Evolutionary conservation across 1,140 invertebrate genomes (phyloP), one percentile per base, ranked within the genome.

Genomic region (Cepaea nemoralis): DNA sequence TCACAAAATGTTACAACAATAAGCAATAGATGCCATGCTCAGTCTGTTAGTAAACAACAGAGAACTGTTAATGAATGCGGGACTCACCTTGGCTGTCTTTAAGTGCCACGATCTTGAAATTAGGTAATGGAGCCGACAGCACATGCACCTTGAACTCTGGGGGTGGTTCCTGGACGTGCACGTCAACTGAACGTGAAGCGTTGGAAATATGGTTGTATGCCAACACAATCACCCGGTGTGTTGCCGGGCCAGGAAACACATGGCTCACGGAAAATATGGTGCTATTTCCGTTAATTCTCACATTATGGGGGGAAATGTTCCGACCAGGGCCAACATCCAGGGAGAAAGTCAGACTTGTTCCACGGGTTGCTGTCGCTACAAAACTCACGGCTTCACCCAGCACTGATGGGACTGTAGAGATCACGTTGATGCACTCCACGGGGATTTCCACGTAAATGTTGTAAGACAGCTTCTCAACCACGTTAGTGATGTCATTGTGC

Each of bases 181-280:
- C 48, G n/a, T 80, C 78, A 39, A 73, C 45, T 27, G 78, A 27
- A 24, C 69, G 42, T 16, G 67, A 71, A n/a, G 59, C 33, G 24
- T 50, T 71, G 0, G 78, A 80, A n/a, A 80, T 55, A 22, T 71
- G 42, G 35, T 80, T 80, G 19, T 37, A 73, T 1, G 69, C 78
- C 48, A 55, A 35, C 5, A 80, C 78, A 48, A 31, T 55, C 8
- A 73, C 78, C 0, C 3, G n/a, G 45, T 71, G 31, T 5, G 1
- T 27, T 16, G 42, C 69, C 0, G 40, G 59, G 24, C 39, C 22
- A 5, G 40, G 31, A 22, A 39, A 80, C 6, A 27, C 48, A 67
- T 14, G 39, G 31, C 16, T 24, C 8, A 73, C 40, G 37, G 37
- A 6, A 39, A 50, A 66, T 22, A 50, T 73, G 22, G 78, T 71